Percentiles rank a stretch among this genome's conserved stretches.
Conservation (phyloP, 35 echinoderm and acorn worm genomes). For the Apostichopus parvimensis region DNA sequence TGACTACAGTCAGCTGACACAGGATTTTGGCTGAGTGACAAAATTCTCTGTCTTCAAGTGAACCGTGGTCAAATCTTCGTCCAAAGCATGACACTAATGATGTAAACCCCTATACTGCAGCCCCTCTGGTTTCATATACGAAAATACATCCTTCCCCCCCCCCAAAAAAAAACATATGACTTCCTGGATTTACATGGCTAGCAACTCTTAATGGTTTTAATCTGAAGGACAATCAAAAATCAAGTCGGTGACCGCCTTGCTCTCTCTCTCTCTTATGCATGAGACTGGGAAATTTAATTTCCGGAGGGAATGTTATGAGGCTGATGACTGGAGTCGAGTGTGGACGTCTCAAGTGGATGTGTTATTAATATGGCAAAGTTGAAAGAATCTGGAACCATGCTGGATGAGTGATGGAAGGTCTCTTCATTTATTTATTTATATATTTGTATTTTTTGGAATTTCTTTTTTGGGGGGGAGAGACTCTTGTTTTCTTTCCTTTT, state of each 20-base stretch:
- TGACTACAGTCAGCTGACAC: not conserved
- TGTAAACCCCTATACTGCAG: not conserved
- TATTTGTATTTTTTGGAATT: too few species aligned
- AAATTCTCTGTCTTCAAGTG: not conserved
- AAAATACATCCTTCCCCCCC: too few species aligned
- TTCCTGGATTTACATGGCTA: not conserved
- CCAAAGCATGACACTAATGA: not conserved
- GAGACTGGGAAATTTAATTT: constrained; percentile 3
- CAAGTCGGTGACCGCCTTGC: not conserved
- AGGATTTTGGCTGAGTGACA: not conserved
- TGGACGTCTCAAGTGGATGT: not conserved
- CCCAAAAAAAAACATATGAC: not conserved
- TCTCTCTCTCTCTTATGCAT: not conserved
- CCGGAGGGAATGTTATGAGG: not conserved
- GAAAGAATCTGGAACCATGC: not conserved
- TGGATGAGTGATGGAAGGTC: not conserved
- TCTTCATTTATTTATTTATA: too few species aligned
- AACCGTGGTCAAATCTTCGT: not conserved
- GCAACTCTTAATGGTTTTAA: not conserved
- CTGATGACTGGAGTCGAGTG: not conserved
- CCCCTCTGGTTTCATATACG: not conserved
- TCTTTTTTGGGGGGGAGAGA: too few species aligned
- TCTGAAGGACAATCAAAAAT: constrained; percentile 12
- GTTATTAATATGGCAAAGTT: not conserved
- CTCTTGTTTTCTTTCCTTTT: too few species aligned